Base-by-base conservation (phyloP, 2,888 invertebrate species). In the Napeogenes sylphis region DNA sequence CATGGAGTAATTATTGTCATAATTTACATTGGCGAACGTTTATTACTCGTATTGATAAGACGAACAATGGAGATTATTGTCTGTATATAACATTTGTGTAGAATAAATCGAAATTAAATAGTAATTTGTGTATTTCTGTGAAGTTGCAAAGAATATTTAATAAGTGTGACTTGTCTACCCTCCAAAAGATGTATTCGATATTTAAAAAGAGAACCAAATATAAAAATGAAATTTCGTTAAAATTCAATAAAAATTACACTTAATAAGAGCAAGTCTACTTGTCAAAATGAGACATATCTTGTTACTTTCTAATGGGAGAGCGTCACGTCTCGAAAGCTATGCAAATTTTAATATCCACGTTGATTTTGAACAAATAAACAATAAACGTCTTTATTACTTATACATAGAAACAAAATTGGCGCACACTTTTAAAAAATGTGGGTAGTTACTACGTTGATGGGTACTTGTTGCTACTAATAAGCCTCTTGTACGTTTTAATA, bases 21-120 rank as follows among this genome's bases (percentile, higher is more conserved):
- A 84, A 88, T 89, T 88, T 84, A 84, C 81, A 73, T 79, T 77
- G 83, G 85, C 86, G 84, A 85, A 87, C 84, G 73, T 83, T 84
- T 84, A 86, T 85, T 84, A 81, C 80, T 82, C 83, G 81, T 82
- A 77, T 76, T 76, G 75, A 72, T 72, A 58, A 60, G 45, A 46
- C 42, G 51, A 38, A 33, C 56, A 64, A 61, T 56, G 45, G 12
- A 51, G 30, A 51, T 45, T 57, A 21, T 47, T 33, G 46, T 45
- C 10, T 45, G 56, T n/a, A 21, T 13, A 30, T 3, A 13, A 32
- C 4, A n/a, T 13, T 56, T 21, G 45, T 45, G 45, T 30, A 5
- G 45, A 45, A 45, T 4, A 46, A 2, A 47, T 14, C 47, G 5
- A 13, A 57, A 12, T 14, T 47, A 47, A 47, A 47, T 8, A 3